Conservation (phyloP, 2,888 invertebrate genomes). For the Apotomis turbidana region DNA sequence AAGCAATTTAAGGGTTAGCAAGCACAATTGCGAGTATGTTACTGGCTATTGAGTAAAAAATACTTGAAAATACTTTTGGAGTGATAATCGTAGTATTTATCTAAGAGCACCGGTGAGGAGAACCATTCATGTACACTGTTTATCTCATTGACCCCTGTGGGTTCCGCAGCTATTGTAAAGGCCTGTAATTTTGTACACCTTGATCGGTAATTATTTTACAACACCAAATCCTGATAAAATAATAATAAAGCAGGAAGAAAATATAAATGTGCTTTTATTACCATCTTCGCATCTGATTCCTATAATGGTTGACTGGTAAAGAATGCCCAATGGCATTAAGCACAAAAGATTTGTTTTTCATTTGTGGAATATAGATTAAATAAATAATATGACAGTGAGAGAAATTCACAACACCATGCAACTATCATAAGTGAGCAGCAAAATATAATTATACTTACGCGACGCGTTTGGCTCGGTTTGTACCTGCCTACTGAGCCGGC, state of each 20-base stretch:
- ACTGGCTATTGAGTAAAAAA: neutral
- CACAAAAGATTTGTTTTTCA: too few relatives aligned
- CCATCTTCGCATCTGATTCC: conserved; percentile 12
- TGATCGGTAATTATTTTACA: conserved; percentile 77
- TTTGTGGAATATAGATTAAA: too few relatives aligned
- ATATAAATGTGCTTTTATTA: conserved; percentile 63
- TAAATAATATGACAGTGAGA: too few relatives aligned
- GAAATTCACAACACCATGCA: too few relatives aligned
- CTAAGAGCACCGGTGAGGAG: conserved; percentile 30
- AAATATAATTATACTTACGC: too few relatives aligned
- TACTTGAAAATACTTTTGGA: neutral
- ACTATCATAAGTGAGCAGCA: too few relatives aligned
- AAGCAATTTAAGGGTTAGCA: neutral
- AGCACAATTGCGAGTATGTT: too few relatives aligned
- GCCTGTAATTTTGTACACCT: conserved; percentile 82
- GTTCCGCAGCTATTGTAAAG: conserved; percentile 71
- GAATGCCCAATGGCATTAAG: too few relatives aligned
- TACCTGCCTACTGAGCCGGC: too few relatives aligned
- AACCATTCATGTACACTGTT: conserved; percentile 42
- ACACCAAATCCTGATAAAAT: conserved; percentile 67
- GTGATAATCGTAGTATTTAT: conserved; percentile 3
- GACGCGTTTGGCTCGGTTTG: too few relatives aligned
- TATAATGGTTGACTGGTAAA: neutral
- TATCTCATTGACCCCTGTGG: conserved; percentile 61
- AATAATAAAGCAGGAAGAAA: conserved; percentile 71